Evolutionary conservation across 2,888 invertebrate species (phyloP).

Genomic region (Gari tellinella): DNA sequence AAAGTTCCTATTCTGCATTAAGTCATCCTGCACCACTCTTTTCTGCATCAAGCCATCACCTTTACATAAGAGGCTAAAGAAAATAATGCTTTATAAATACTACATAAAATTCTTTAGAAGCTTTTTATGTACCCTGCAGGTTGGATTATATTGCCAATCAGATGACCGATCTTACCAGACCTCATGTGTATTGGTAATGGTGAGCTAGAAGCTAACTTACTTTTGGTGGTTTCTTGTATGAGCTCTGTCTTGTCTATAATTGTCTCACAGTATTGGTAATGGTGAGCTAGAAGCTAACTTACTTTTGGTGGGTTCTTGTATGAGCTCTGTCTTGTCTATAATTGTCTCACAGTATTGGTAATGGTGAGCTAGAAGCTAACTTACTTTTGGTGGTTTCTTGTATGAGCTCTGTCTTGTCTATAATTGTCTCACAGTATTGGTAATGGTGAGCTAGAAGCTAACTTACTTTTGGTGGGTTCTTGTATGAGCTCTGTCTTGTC

Average conservation of each 20-base stretch:
- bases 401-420: conserved; percentile 36
- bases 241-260: conserved; percentile 30
- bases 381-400: conserved; percentile 59
- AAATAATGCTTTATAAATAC: too few relatives aligned
- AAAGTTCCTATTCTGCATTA: too few relatives aligned
- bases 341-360: conserved; percentile 39
- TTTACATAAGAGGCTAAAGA: too few relatives aligned
- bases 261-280: too few relatives aligned
- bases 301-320: conserved; percentile 60
- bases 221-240: conserved; percentile 58
- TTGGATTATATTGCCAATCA: too few relatives aligned
- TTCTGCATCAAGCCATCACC: too few relatives aligned
- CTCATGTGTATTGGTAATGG: too few relatives aligned
- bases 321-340: conserved; percentile 30
- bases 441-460: background rate
- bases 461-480: conserved; percentile 53
- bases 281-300: background rate
- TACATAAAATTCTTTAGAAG: too few relatives aligned
- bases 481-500: conserved; percentile 48
- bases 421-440: conserved; percentile 35
- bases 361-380: background rate
- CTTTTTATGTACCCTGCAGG: too few relatives aligned
- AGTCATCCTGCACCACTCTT: too few relatives aligned
- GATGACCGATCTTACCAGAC: too few relatives aligned
- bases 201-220: conserved; percentile 10